Base-by-base conservation (phyloP, 2,113 vertebrate species). In the Condylura cristata region DNA sequence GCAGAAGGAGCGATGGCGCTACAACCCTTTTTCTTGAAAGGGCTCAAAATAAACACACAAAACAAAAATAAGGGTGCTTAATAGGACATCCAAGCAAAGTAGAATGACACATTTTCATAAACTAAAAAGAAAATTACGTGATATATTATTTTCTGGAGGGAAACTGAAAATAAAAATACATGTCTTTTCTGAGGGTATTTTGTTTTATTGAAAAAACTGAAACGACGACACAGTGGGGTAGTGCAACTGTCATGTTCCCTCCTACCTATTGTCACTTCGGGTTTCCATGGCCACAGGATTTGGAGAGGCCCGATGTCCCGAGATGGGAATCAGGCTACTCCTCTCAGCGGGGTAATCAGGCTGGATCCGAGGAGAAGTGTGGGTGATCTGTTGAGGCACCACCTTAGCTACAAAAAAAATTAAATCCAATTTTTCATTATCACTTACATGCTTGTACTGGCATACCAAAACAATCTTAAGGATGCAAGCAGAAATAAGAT, bases 201-300 rank as follows among this genome's bases (percentile, higher is more conserved):
- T 58, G 24, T 90, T 83, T 75, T 44, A 86, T 0, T 87, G 75
- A 53, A 53, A 68, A 83, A 89, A 81, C 48, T 41, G 13, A 39
- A 75, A 75, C 12, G 44, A 14, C 18, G 88, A 63, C 10, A 90
- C 3, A 44, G 28, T 4, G 70, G 51, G 56, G n/a, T 3, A 70
- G 17, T 12, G 22, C 46, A 22, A 75, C 13, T 14, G 22, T 8
- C 92, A 78, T n/a, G 71, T 2, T 20, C 89, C 20, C 91, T 86
- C 95, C 90, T 94, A 99, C 99, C 99, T 99, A 98, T 99, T 99
- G 96, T 99, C 99, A 96, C 98, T 99, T 89, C 99, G 98, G 82
- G 99, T 98, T 97, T 99, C 99, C 99, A 99, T 99, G 48, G 99
- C 98, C 90, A 99, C 99, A 0, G 99, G 99, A 96, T 99, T 99